phyloP scores from a whole-genome alignment of 1,140 invertebrate species.

The Elymnias hypermnestra region DNA sequence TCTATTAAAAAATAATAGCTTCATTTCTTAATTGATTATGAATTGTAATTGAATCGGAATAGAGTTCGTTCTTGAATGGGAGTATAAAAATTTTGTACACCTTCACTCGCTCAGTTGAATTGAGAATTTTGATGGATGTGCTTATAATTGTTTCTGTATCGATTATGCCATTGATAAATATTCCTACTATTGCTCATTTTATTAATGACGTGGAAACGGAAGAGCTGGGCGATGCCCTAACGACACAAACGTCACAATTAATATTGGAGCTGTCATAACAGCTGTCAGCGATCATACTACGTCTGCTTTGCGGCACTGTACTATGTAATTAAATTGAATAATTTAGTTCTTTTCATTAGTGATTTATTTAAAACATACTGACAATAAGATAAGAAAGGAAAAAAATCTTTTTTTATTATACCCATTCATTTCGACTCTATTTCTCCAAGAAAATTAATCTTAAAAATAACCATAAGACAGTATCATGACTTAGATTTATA shows the following conservation, averaged over 20 bases:
- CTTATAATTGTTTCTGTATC: constrained; percentile 76
- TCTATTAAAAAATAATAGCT: constrained; percentile 4
- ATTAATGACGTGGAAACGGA: constrained; percentile 74
- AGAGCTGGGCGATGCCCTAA: constrained; percentile 60
- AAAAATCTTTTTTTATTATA: no score
- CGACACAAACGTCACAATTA: constrained; percentile 72
- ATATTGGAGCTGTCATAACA: constrained; percentile 70
- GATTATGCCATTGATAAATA: constrained; percentile 76
- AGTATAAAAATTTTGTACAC: constrained; percentile 37
- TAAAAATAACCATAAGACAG: no score
- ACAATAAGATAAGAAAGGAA: no score
- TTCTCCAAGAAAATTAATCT: no score
- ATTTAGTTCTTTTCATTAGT: constrained; percentile 21
- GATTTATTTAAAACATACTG: no score
- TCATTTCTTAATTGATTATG: constrained; percentile 22
- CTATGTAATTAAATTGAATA: constrained; percentile 47
- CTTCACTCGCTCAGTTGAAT: constrained; percentile 42
- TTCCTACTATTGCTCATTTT: constrained; percentile 74
- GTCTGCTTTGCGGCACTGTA: constrained; percentile 45
- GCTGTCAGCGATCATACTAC: constrained; percentile 52
- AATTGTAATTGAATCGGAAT: constrained; percentile 24
- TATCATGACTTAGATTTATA: no score
- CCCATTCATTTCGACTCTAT: no score
- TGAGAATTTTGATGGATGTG: constrained; percentile 73
- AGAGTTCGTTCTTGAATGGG: constrained; percentile 29